Percentiles rank a stretch among this genome's conserved stretches.
Evolutionary conservation across 1,140 invertebrate species (phyloP).

Genomic region (Cryptotermes secundus): DNA sequence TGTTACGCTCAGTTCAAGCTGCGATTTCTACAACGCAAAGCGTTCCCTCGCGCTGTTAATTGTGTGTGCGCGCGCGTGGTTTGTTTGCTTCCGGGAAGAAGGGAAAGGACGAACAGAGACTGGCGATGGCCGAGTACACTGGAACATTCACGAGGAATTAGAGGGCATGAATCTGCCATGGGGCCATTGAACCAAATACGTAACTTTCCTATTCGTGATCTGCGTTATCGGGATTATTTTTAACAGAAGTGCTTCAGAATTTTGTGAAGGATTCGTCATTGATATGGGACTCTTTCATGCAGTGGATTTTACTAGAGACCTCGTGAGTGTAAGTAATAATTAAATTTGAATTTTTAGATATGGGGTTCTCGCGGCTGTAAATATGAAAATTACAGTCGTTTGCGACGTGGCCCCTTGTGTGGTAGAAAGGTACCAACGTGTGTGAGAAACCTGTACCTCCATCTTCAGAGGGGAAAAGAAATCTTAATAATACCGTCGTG

Average conservation of each 20-base stretch:
- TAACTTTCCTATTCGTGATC: too few relatives aligned
- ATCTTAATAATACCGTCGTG: too few relatives aligned
- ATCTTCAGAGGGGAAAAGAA: too few relatives aligned
- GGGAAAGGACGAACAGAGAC: background rate
- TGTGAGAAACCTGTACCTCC: too few relatives aligned
- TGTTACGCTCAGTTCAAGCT: background rate
- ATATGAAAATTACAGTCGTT: too few relatives aligned
- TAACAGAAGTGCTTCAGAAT: too few relatives aligned
- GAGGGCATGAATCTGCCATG: too few relatives aligned
- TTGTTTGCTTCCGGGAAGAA: background rate
- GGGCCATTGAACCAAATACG: background rate
- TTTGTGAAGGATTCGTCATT: background rate
- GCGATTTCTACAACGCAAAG: background rate
- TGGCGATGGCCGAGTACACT: background rate
- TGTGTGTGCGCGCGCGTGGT: background rate
- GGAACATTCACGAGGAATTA: too few relatives aligned
- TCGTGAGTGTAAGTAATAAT: conserved; percentile 27
- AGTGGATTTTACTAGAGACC: background rate
- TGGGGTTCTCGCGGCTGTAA: background rate
- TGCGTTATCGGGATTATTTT: too few relatives aligned
- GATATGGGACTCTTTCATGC: conserved; percentile 26
- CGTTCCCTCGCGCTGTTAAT: background rate
- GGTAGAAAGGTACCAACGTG: too few relatives aligned
- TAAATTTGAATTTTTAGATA: too few relatives aligned
- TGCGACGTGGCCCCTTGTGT: background rate